Percentiles rank a stretch among this genome's conserved stretches.
These are phyloP conservation scores for Rhinichthys klamathensis DNA, from an alignment of 2,113 vertebrate genomes.

Conservation along the genomic window DNA sequence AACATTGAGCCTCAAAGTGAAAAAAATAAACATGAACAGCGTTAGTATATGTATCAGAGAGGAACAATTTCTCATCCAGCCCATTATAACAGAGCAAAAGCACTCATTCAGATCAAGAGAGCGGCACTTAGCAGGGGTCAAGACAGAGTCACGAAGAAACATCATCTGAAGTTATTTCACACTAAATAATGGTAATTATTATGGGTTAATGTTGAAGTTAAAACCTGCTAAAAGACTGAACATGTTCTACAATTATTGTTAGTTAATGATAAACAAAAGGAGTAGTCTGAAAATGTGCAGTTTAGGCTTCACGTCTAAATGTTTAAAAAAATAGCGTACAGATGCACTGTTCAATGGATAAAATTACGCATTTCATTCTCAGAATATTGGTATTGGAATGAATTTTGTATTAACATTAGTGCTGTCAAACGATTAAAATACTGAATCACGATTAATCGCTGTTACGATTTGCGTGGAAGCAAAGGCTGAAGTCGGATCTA, in stretches of 20 bases:
- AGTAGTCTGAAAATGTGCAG: background rate
- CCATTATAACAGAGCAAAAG: background rate
- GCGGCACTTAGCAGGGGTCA: background rate
- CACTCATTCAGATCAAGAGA: background rate
- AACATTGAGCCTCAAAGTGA: background rate
- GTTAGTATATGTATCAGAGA: background rate
- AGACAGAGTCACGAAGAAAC: background rate
- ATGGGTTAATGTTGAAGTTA: background rate
- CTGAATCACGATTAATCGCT: too few relatives aligned
- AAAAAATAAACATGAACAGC: background rate
- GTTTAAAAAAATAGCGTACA: background rate
- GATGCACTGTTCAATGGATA: background rate
- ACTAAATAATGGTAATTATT: background rate
- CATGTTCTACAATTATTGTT: background rate
- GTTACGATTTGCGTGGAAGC: too few relatives aligned
- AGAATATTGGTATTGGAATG: background rate
- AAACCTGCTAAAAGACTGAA: background rate
- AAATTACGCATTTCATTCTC: background rate
- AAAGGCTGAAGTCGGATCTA: too few relatives aligned
- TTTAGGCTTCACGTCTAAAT: background rate
- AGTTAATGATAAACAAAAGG: background rate
- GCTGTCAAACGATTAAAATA: too few relatives aligned
- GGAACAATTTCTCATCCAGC: background rate
- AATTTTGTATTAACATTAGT: background rate
- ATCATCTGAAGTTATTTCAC: background rate